These are phyloP conservation scores for Agraylea sexmaculata DNA, from an alignment of 1,140 invertebrate species.

Conservation along the genomic window DNA sequence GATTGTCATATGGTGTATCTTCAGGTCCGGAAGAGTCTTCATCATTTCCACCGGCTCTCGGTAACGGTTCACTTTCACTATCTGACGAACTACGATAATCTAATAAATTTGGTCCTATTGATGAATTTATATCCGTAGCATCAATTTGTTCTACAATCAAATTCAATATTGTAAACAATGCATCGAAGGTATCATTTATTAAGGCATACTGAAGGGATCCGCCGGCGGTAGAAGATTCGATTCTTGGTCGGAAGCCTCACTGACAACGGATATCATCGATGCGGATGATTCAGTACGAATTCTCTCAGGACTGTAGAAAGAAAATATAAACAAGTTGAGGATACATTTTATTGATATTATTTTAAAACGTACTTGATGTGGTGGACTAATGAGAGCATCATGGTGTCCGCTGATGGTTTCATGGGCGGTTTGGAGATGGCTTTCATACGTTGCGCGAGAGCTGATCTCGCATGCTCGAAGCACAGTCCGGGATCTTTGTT, in stretches of 20 bases:
- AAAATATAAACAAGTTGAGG: not conserved
- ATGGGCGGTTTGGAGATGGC: conserved; percentile 27
- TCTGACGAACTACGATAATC: conserved; percentile 18
- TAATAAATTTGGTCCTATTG: conserved; percentile 14
- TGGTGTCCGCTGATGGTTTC: conserved; percentile 28
- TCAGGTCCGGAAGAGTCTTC: conserved; percentile 26
- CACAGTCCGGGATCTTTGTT: conserved; percentile 23
- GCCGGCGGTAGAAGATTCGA: conserved; percentile 22
- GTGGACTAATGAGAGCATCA: conserved; percentile 32
- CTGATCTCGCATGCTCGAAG: conserved; percentile 32
- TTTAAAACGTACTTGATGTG: conserved; percentile 27
- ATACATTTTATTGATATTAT: not conserved
- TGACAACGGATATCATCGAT: conserved; percentile 36
- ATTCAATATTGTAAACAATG: not conserved
- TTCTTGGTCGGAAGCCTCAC: conserved; percentile 27
- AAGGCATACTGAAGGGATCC: conserved; percentile 35
- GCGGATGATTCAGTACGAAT: conserved; percentile 33
- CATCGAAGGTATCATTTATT: not conserved
- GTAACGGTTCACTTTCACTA: conserved; percentile 10
- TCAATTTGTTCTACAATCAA: conserved; percentile 31
- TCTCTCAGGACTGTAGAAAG: conserved; percentile 28
- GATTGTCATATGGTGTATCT: conserved; percentile 27
- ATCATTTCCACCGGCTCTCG: conserved; percentile 10
- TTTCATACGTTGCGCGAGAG: conserved; percentile 24
- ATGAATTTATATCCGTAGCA: conserved; percentile 28